Evolutionary conservation across 2,888 invertebrate genomes (phyloP).

Genomic region (Romanomermis culicivorax): DNA sequence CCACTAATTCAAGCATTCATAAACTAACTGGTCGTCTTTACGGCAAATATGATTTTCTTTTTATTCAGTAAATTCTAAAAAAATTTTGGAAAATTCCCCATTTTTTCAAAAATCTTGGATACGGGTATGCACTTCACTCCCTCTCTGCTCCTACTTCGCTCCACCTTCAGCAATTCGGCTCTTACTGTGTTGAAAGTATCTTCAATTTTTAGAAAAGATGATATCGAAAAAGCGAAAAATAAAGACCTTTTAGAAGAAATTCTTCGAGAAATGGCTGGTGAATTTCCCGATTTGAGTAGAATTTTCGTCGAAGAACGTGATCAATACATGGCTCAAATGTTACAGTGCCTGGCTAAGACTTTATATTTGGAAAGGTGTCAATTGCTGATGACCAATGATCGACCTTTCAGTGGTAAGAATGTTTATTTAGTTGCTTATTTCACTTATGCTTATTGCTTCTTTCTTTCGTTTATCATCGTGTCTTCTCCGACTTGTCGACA

Average conservation of each 20-base stretch:
- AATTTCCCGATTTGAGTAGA: conserved; percentile 68
- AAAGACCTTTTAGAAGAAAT: conserved; percentile 72
- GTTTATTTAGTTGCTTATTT: no score
- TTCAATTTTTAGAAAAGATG: conserved; percentile 47
- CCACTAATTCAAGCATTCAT: no score
- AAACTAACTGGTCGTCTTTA: no score
- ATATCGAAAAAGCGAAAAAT: conserved; percentile 79
- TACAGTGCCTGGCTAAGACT: neutral
- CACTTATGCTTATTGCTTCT: no score
- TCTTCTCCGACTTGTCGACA: neutral
- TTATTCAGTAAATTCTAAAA: no score
- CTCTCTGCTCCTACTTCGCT: no score
- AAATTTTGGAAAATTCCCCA: no score
- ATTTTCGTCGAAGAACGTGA: conserved; percentile 88
- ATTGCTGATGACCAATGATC: neutral
- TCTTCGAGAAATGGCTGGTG: conserved; percentile 71
- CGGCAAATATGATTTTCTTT: no score
- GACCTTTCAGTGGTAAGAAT: neutral
- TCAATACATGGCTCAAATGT: conserved; percentile 61
- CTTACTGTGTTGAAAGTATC: conserved; percentile 11
- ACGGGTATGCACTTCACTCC: no score
- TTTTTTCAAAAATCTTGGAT: no score
- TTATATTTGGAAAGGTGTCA: neutral
- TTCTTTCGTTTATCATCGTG: no score
- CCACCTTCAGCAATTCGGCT: no score